phyloP scores from a whole-genome alignment of 2,113 vertebrate genomes.

The Hassar affinis region DNA sequence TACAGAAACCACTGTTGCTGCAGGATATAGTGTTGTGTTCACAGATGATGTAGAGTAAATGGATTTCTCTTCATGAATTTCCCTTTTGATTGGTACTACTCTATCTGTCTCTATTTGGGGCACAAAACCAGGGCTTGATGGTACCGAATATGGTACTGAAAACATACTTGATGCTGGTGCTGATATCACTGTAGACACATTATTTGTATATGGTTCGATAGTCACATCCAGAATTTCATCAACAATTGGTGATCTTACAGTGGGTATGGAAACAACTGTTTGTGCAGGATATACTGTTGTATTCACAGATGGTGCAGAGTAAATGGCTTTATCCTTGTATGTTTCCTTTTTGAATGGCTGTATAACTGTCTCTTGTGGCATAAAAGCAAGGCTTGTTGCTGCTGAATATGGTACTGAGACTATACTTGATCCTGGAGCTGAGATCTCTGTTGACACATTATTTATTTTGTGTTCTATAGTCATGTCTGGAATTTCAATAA shows the following conservation, averaged over 20 bases:
- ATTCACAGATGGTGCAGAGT: background rate
- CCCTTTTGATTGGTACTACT: background rate
- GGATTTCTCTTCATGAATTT: background rate
- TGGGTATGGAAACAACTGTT: conserved; percentile 5
- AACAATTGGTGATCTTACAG: background rate
- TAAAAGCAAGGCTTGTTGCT: background rate
- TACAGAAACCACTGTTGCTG: background rate
- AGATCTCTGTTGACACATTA: background rate
- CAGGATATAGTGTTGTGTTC: background rate
- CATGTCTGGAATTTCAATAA: conserved; percentile 27
- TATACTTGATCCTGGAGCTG: conserved; percentile 3
- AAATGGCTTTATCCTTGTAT: background rate
- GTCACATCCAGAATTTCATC: conserved; percentile 24
- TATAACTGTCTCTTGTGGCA: background rate
- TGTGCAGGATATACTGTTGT: conserved; percentile 4
- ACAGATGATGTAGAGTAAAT: background rate
- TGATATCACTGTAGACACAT: background rate
- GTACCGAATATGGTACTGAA: background rate
- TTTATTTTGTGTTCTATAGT: conserved; percentile 19
- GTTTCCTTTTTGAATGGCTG: conserved; percentile 7
- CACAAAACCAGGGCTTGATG: background rate
- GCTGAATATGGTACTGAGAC: background rate
- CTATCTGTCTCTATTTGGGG: background rate
- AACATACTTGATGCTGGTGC: background rate
- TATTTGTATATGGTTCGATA: conserved; percentile 20